Percentiles rank a stretch among this genome's conserved stretches.
phyloP scores from a whole-genome alignment of 2,113 vertebrate genomes.

The Hucho hucho region DNA sequence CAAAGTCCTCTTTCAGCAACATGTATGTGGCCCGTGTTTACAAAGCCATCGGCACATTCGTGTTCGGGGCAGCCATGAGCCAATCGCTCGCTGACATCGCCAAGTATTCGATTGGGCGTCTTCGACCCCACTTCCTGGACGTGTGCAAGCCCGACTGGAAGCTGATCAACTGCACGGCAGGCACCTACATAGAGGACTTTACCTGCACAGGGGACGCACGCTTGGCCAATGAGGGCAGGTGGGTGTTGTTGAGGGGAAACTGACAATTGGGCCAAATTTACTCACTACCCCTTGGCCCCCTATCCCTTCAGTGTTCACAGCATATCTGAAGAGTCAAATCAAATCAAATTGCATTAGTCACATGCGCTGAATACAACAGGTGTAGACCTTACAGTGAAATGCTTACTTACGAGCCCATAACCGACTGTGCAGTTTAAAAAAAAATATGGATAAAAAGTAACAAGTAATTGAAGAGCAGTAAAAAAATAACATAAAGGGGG shows the following conservation, averaged over 20 bases:
- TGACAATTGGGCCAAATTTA: not conserved
- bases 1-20: conserved; percentile 88
- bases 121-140: conserved; percentile 92
- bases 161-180: conserved; percentile 81
- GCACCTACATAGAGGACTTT: conserved; percentile 83
- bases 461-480: too few relatives aligned
- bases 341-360: too few relatives aligned
- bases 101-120: conserved; percentile 94
- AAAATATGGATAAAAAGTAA: too few relatives aligned
- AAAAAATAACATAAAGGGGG: too few relatives aligned
- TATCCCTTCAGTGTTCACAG: not conserved
- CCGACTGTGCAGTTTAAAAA: too few relatives aligned
- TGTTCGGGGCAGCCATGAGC: conserved; percentile 96
- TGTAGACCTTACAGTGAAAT: too few relatives aligned
- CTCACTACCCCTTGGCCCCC: too few relatives aligned
- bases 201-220: conserved; percentile 78
- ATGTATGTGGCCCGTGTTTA: conserved; percentile 86
- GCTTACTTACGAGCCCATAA: too few relatives aligned
- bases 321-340: too few relatives aligned
- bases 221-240: conserved; percentile 86
- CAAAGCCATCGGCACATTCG: conserved; percentile 90
- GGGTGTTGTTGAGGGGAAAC: conserved; percentile 12
- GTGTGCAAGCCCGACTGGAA: conserved; percentile 86
- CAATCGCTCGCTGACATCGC: conserved; percentile 97
- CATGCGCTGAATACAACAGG: too few relatives aligned